A percentile compares a stretch with the other conserved stretches of the same genome.
phyloP scores from a whole-genome alignment of 1,140 invertebrate genomes.

The Anastrepha obliqua region DNA sequence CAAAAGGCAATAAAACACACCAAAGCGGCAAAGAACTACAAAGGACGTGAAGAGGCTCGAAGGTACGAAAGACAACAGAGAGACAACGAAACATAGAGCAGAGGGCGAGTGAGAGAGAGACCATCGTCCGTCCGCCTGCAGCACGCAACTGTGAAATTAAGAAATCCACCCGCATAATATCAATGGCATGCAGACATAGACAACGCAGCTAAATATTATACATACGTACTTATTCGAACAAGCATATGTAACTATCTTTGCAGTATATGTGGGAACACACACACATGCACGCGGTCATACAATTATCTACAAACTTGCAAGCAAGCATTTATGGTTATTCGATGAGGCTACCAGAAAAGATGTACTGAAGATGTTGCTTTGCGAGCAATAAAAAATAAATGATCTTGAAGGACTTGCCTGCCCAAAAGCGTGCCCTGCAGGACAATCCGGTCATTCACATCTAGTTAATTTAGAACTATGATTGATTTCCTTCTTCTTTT shows the following conservation, averaged over 20 bases:
- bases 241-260: not conserved
- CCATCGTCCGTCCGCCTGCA: not conserved
- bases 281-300: not conserved
- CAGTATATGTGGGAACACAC: not conserved
- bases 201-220: not conserved
- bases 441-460: no score
- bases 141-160: slow-evolving; percentile 41
- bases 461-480: no score
- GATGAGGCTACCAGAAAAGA: slow-evolving; percentile 10
- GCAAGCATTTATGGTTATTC: slow-evolving; percentile 23
- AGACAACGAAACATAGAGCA: no score
- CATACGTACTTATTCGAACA: not conserved
- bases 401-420: not conserved
- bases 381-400: slow-evolving; percentile 21
- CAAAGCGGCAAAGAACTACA: not conserved
- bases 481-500: no score
- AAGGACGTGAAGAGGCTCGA: not conserved
- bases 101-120: not conserved
- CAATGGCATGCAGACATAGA: slow-evolving; percentile 2
- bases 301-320: not conserved
- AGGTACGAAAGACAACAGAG: not conserved
- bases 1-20: slow-evolving; percentile 52
- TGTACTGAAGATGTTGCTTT: not conserved
- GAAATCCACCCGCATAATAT: slow-evolving; percentile 39
- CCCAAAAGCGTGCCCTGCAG: not conserved